Evolutionary conservation across 2,888 invertebrate genomes (phyloP).

Genomic region (Pandemis cinnamomeana): DNA sequence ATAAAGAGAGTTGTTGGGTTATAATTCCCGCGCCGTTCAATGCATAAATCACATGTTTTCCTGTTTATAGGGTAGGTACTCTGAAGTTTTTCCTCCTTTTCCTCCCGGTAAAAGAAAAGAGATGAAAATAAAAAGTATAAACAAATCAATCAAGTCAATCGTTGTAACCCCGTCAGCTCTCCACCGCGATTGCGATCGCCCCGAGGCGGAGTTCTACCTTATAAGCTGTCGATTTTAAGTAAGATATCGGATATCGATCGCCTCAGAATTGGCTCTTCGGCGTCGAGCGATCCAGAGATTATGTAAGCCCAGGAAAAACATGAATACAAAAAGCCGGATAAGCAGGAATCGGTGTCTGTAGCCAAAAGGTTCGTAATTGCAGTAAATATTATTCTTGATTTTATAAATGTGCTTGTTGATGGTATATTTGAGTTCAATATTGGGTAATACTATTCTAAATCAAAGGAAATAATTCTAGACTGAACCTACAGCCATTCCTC

Average conservation of each 20-base stretch:
- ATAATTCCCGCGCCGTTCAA: not conserved
- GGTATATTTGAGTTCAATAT: not conserved
- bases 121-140: not conserved
- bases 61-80: not conserved
- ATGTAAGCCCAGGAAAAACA: slow-evolving; percentile 39
- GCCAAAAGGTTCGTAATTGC: not conserved
- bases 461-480: too few relatives aligned
- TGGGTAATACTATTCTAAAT: too few relatives aligned
- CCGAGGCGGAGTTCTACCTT: slow-evolving; percentile 20
- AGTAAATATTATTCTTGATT: slow-evolving; percentile 3
- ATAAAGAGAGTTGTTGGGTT: not conserved
- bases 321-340: slow-evolving; percentile 16
- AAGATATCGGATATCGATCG: slow-evolving; percentile 44
- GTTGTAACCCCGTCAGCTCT: slow-evolving; percentile 19
- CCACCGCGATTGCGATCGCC: slow-evolving; percentile 28
- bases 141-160: slow-evolving; percentile 31
- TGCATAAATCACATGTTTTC: not conserved
- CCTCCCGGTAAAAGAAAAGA: not conserved
- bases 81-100: not conserved
- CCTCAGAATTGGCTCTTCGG: slow-evolving; percentile 41
- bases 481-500: too few relatives aligned
- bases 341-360: not conserved
- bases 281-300: slow-evolving; percentile 36
- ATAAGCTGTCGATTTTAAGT: slow-evolving; percentile 44
- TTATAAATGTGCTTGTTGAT: not conserved